Evolutionary conservation across 2,888 invertebrate genomes (phyloP).

Genomic region (Mythimna lalbum): DNA sequence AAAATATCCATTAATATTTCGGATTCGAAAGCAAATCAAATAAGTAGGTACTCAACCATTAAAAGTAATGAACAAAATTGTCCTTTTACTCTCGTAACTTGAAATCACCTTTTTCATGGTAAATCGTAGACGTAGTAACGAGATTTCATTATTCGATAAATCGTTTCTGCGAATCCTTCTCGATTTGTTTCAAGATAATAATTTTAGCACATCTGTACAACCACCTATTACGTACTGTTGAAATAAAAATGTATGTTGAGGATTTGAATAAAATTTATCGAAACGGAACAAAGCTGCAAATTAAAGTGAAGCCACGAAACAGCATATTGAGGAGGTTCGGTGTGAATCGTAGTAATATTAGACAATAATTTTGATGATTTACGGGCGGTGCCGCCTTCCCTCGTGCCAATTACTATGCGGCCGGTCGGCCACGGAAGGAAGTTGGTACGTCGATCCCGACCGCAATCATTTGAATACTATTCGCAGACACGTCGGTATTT

Average conservation of each 20-base stretch:
- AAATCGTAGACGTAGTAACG: constrained; percentile 16
- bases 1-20: constrained; percentile 63
- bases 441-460: constrained; percentile 86
- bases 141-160: constrained; percentile 46
- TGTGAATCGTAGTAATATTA: constrained; percentile 84
- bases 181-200: constrained; percentile 40
- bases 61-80: constrained; percentile 63
- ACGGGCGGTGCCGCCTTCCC: constrained; percentile 81
- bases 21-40: constrained; percentile 57
- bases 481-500: constrained; percentile 84
- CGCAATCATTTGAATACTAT: constrained; percentile 89
- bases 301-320: constrained; percentile 79
- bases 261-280: constrained; percentile 78
- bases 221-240: constrained; percentile 64
- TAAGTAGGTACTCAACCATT: constrained; percentile 51
- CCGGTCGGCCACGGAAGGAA: constrained; percentile 86
- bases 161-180: constrained; percentile 29
- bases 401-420: constrained; percentile 87
- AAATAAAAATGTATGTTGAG: constrained; percentile 70
- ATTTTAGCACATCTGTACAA: constrained; percentile 45
- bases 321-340: constrained; percentile 82
- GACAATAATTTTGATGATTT: constrained; percentile 90
- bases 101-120: constrained; percentile 28
- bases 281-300: constrained; percentile 82
- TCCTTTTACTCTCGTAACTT: constrained; percentile 31